Base-by-base conservation (phyloP, 2,888 invertebrate genomes). In the Cistogaster globosa region DNA sequence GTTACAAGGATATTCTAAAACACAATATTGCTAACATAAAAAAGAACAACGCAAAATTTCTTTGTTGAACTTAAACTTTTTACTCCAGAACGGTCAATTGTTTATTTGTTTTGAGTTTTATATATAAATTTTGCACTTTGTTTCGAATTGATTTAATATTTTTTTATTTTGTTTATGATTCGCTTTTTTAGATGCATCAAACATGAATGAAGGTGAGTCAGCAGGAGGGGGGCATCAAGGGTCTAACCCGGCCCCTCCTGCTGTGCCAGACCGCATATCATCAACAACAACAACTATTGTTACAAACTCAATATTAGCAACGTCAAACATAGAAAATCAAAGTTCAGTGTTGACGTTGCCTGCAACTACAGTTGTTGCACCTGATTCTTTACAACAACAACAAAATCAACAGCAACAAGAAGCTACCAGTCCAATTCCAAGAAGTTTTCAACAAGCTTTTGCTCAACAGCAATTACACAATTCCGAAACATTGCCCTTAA, bases 201-300 rank as follows among this genome's bases (percentile, higher is more conserved):
- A 92, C 92, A 93, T 93, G 92, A 93, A 93, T 92, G 93, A 93
- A 91, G 92, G 92, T 91, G 92, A 92, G 91, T 92, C 92, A 92
- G 93, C 92, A 93, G 92, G 92, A 92, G 92, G 92, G 92, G 92
- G 92, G 92, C 92, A 92, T 90, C 91, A 91, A 92, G 92, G 92
- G 92, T 90, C 89, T 88, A 91, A 89, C 92, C 92, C 92, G 90
- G 92, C 92, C 92, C 92, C 92, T 93, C 92, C 92, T 93, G 93
- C 92, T 93, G 92, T 93, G 91, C 90, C 91, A 91, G 92, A 92
- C 92, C 92, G 92, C 92, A 90, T 92, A 91, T 90, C 91, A 91
- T 90, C 90, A 89, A 85, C 84, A 83, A 85, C 84, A 83, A 85
- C 69, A 86, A 86, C 76, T 86, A 86, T 81, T 77, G 75, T 83